These are phyloP conservation scores for Cephalotes varians DNA, from an alignment of 2,888 invertebrate species.

Conservation along the genomic window DNA sequence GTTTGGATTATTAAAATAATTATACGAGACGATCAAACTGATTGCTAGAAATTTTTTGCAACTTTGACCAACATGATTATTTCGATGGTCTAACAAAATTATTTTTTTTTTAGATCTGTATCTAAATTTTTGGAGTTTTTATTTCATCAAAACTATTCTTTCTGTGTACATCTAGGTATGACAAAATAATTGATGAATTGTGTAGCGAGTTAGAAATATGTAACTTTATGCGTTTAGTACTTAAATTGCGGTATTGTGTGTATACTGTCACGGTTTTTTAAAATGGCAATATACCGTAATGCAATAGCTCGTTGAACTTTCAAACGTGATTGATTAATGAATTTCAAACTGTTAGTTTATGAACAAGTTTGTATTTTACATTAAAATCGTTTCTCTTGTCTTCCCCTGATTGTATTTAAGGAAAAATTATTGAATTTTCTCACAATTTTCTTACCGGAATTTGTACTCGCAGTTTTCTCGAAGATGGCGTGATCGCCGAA, in stretches of 20 bases:
- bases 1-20: too few relatives aligned
- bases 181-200: neutral
- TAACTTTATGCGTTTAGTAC: neutral
- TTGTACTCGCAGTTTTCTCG: conserved; percentile 55
- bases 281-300: too few relatives aligned
- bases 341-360: neutral
- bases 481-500: conserved; percentile 62
- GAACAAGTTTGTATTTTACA: neutral
- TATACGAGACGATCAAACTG: too few relatives aligned
- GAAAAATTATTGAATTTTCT: neutral
- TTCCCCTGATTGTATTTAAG: neutral
- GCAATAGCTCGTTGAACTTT: neutral
- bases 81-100: too few relatives aligned
- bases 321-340: neutral
- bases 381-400: neutral
- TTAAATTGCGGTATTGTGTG: too few relatives aligned
- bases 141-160: too few relatives aligned
- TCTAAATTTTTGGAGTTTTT: too few relatives aligned
- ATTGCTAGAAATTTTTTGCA: too few relatives aligned
- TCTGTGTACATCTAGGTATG: too few relatives aligned
- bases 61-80: too few relatives aligned
- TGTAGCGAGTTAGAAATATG: neutral
- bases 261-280: too few relatives aligned
- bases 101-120: too few relatives aligned
- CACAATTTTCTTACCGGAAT: neutral